Percentiles rank a stretch among this genome's conserved stretches.
Evolutionary conservation across 1,140 invertebrate genomes (phyloP).

Genomic region (Dendrolimus kikuchii): DNA sequence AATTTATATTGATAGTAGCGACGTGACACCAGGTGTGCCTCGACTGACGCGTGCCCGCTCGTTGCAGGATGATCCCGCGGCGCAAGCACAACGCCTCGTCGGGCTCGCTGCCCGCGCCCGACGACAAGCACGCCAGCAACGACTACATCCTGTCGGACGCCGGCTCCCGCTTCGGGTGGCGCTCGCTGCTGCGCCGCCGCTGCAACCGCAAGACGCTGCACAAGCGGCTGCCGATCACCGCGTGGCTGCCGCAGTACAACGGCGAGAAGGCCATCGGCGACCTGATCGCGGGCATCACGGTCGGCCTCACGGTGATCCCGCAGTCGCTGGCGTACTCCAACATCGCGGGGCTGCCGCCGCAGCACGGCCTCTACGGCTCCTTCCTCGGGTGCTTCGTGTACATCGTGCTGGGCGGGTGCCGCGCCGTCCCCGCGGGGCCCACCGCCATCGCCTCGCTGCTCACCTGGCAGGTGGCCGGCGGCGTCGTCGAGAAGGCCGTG

Average conservation of each 20-base stretch:
- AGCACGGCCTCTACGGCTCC: constrained; percentile 93
- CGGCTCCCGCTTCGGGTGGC: constrained; percentile 41
- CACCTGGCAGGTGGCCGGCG: constrained; percentile 82
- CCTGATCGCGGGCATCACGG: constrained; percentile 88
- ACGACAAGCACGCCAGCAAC: constrained; percentile 65
- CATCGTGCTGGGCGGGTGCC: constrained; percentile 91
- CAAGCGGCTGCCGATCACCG: constrained; percentile 80
- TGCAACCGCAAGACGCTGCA: constrained; percentile 79
- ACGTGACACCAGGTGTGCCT: background rate
- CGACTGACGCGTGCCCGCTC: background rate
- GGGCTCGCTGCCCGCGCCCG: constrained; percentile 48
- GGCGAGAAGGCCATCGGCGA: constrained; percentile 80
- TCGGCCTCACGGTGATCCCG: constrained; percentile 88
- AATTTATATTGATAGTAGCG: no score
- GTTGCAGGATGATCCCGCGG: constrained; percentile 56
- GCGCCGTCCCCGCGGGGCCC: constrained; percentile 91
- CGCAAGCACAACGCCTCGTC: constrained; percentile 60
- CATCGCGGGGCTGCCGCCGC: constrained; percentile 84
- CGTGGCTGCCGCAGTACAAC: constrained; percentile 84
- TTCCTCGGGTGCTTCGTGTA: constrained; percentile 94
- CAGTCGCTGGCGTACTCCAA: constrained; percentile 88
- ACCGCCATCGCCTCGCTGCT: constrained; percentile 88
- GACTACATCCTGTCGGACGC: constrained; percentile 53
- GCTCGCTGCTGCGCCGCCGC: constrained; percentile 40
- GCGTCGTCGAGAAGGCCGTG: constrained; percentile 83